Evolutionary conservation across 2,888 invertebrate genomes (phyloP), one percentile per base, ranked within the genome.

Genomic region (Ormyrus labotus): DNA sequence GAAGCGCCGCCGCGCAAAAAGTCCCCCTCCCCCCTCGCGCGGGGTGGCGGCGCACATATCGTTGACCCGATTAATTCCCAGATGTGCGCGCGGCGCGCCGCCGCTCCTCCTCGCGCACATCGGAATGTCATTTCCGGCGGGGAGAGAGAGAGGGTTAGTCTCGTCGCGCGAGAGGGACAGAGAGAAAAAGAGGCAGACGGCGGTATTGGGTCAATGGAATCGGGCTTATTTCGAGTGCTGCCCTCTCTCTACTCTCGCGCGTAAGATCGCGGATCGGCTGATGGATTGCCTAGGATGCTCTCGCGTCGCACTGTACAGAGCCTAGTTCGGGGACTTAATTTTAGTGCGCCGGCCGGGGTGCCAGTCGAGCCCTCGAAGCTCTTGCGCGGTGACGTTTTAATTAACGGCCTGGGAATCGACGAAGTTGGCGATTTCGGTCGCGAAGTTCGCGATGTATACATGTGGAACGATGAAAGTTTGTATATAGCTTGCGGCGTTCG

Each of bases 61-160:
- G 65, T 65, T 78, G 77, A 78, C 77, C 77, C 65, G 70, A 71
- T 78, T 78, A 71, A 19, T 19, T 19, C 19, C 19, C 19, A 19
- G 19, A 19, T 19, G 19, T 2, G 19, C 19, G 19, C 19, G 19
- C 19, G 19, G 19, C 19, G 19, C 71, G 71, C 77, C 19, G 19
- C 19, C 19, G 2, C 19, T 19, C 19, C 19, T 60, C 60, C 11
- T 63, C 63, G 6, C 19, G 9, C 19, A 5, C 57, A 70, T 70
- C 58, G 70, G 78, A 78, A 78, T 78, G 78, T 64, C 78, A 67
- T 72, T 78, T 78, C 78, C 78, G 78, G 78, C 45, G 53, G 19
- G 1, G 19, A 19, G 19, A 19, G 19, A 19, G 19, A 19, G 19
- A 19, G 19, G 19, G 19, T 19, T 19, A 19, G 19, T 19, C 19